Evolutionary conservation across 2,113 vertebrate species (phyloP).

Genomic region (Notothenia rossii): DNA sequence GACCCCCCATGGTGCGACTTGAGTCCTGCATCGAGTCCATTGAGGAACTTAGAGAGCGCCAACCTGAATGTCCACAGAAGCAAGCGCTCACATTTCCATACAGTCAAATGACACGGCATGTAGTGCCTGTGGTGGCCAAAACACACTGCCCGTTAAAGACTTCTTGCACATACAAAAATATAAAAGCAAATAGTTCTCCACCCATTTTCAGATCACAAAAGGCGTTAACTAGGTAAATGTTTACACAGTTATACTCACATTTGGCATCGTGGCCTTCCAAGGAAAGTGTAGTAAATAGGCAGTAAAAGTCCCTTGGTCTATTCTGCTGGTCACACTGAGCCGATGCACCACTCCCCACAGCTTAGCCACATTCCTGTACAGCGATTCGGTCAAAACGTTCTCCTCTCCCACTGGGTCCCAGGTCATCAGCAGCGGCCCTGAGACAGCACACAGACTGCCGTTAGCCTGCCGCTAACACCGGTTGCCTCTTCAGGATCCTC

Average conservation of each 20-base stretch:
- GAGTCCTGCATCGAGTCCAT: conserved; percentile 72
- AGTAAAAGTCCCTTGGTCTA: conserved; percentile 21
- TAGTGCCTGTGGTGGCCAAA: not conserved
- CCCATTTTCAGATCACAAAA: conserved; percentile 40
- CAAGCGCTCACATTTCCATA: conserved; percentile 25
- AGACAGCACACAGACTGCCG: conserved; percentile 33
- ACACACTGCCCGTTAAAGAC: not conserved
- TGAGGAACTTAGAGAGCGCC: conserved; percentile 40
- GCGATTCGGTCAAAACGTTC: conserved; percentile 28
- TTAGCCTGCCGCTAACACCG: conserved; percentile 8
- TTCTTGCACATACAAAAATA: conserved; percentile 13
- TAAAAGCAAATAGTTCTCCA: conserved; percentile 34
- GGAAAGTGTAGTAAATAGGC: not conserved
- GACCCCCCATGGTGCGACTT: conserved; percentile 66
- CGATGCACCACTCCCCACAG: conserved; percentile 46
- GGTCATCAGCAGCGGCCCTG: conserved; percentile 39
- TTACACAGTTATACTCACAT: conserved; percentile 75
- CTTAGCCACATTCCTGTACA: conserved; percentile 65
- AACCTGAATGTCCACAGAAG: conserved; percentile 1
- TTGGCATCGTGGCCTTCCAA: conserved; percentile 40
- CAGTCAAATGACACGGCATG: conserved; percentile 17
- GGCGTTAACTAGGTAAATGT: conserved; percentile 79
- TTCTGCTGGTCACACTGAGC: conserved; percentile 44
- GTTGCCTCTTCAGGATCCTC: conserved; percentile 23
- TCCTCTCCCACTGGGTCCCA: conserved; percentile 40